Base-by-base conservation (phyloP, 1,140 invertebrate genomes). In the Anadara kagoshimensis region DNA sequence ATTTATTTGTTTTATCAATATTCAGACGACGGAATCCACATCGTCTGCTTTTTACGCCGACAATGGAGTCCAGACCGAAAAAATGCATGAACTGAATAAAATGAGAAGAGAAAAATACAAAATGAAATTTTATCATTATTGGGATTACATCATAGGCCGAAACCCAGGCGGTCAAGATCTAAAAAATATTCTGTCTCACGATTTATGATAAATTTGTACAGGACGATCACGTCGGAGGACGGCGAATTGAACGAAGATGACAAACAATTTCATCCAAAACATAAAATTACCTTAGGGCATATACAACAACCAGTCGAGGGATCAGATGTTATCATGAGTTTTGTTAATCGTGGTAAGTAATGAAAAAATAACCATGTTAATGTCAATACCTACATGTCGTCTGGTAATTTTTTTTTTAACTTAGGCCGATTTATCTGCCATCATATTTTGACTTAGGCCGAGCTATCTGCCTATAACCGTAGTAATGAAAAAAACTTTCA, bases 251-350 rank as follows among this genome's bases (percentile, higher is more conserved):
- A 70, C 45, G 77, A 78, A 64, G 79, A 74, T 16, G 57, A 57
- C 14, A 20, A 62, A 12, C 68, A 22, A 43, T 89, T 81, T 86
- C 91, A 83, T 69, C 63, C 69, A 58, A 70, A 77, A 49, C 92
- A 94, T 83, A 93, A 93, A 36, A 69, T 73, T 16, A 78, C 70
- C 14, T 41, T 72, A 12, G 74, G 73, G 5, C 64, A 59, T 51
- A 57, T 80, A 82, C 91, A 76, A 3, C 58, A 75, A 29, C 96
- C 51, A 94, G 93, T 86, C 92, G 93, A 53, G 92, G 93, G 96
- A 83, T 96, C 95, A 87, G 96, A 98, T 91, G 93, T 95, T 80
- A 97, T 98, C 82, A 96, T 97, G 92, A 97, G 95, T 78, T 97
- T 97, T 89, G 92, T 94, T 57, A 95, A 94, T 85, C 93, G 94